Evolutionary conservation across 2,797 vertebrate species (phyloP).

Genomic region (Eulemur coronatus): DNA sequence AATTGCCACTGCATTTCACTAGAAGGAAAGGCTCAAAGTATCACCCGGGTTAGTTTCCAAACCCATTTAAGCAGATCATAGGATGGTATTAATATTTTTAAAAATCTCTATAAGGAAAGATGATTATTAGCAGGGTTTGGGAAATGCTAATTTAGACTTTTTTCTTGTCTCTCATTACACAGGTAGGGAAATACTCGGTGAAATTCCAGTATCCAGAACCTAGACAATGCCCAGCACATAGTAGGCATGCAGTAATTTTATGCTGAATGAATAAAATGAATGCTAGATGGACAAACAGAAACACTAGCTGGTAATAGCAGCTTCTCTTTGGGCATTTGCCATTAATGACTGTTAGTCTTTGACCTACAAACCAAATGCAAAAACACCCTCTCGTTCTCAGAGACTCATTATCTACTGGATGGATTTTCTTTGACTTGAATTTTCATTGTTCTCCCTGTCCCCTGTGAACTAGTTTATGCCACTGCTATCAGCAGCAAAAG

Average conservation of each 20-base stretch:
- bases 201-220: not conserved
- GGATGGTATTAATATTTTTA: not conserved
- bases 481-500: not conserved
- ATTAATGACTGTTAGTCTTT: not conserved
- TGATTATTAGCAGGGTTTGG: not conserved
- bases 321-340: not conserved
- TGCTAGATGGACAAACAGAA: not conserved
- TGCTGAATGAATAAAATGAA: not conserved
- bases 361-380: not conserved
- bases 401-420: not conserved
- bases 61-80: not conserved
- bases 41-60: not conserved
- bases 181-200: not conserved
- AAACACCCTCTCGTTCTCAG: constrained; percentile 8
- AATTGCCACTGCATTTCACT: not conserved
- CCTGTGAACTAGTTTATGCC: not conserved
- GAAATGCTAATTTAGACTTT: constrained; percentile 2
- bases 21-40: not conserved
- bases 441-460: not conserved
- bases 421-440: not conserved
- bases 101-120: not conserved
- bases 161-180: not conserved
- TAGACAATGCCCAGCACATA: not conserved
- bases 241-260: not conserved
- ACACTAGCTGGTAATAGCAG: not conserved